Evolutionary conservation across 1,140 invertebrate species (phyloP), one percentile per base, ranked within the genome.

Genomic region (Nasonia vitripennis): DNA sequence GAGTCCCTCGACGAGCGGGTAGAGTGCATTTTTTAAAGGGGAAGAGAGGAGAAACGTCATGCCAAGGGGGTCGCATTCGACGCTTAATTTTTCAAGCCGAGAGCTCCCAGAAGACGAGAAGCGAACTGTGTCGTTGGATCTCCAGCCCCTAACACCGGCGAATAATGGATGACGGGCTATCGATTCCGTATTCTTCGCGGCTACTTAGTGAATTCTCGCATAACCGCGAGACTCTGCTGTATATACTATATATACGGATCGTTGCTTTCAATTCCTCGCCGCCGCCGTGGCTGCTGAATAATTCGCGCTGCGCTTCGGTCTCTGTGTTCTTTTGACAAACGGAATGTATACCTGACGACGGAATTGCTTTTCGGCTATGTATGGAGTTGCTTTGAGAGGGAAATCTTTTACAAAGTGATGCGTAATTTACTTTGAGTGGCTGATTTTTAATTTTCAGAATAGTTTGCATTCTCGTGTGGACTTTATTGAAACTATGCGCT

Each of bases 41-140:
- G 27, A 1, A 27, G 37, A 74, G 37, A 62, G 4, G 4, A n/a
- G 17, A n/a, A 14, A 17, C 55, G 2, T 51, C 14, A 51, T 10
- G 14, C 12, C 14, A 17, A 7, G 55, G 20, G 55, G 17, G 20
- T 45, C 73, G 73, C 4, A 31, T 75, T 41, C 68, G 27, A 71
- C 68, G 78, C 23, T 80, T 41, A 80, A 70, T 80, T 70, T 80
- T 80, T 80, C 78, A 80, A 62, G 41, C 7, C 20, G 37, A 80
- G 27, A 10, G 7, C 55, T 68, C 78, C 62, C 78, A 1, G 34
- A 9, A 27, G 77, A 62, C 77, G n/a, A n/a, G 4, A 71, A 14
- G 70, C 23, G 6, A 12, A 71, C 11, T 7, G 20, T 17, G 27
- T 10, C 45, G n/a, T 23, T 45, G 55, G 55, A 20, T 62, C 55